Percentiles rank a stretch among this genome's conserved stretches.
These are phyloP conservation scores for Myotis planiceps DNA, from an alignment of 2,797 vertebrate genomes.

Conservation along the genomic window DNA sequence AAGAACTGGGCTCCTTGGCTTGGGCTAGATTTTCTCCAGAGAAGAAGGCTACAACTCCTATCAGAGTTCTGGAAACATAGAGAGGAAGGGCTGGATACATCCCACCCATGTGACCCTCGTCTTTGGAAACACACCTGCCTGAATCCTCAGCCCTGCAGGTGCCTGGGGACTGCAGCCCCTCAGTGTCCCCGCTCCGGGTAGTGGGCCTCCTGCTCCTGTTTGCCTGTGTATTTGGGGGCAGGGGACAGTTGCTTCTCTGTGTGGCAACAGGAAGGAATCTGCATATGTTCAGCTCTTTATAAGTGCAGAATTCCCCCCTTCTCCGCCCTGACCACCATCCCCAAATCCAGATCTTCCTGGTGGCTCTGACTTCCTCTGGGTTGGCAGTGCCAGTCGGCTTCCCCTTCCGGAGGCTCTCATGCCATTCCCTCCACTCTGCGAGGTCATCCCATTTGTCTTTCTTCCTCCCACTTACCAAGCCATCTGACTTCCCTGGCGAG, in stretches of 20 bases:
- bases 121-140: accelerated
- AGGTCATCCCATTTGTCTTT: accelerated
- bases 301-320: accelerated
- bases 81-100: accelerated
- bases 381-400: accelerated
- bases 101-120: accelerated
- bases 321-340: accelerated
- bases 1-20: no score
- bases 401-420: accelerated
- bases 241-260: not conserved
- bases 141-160: accelerated
- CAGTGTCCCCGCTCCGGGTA: accelerated
- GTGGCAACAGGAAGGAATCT: no score
- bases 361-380: accelerated
- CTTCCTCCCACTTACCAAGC: not conserved
- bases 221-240: not conserved
- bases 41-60: accelerated
- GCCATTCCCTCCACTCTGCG: accelerated
- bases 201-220: accelerated
- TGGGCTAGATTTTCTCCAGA: not conserved
- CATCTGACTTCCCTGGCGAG: accelerated
- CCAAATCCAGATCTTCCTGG: not conserved
- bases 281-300: not conserved
- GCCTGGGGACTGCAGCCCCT: not conserved
- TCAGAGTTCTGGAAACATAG: accelerated